Conservation (phyloP, 2,113 vertebrate species). For the Aegithalos caudatus region DNA sequence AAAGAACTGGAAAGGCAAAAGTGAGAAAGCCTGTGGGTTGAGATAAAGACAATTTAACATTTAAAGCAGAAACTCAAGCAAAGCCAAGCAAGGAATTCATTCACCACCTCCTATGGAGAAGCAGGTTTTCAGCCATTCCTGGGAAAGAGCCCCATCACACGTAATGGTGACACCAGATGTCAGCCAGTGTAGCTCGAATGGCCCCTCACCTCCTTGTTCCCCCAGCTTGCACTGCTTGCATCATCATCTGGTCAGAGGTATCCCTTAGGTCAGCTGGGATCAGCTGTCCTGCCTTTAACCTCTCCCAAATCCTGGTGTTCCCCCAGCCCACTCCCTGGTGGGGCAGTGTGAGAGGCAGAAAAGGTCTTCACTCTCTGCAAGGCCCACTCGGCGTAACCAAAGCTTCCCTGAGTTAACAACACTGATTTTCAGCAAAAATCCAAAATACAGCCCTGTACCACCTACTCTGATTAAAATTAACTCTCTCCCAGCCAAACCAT, state of each 20-base stretch:
- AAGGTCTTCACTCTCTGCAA: neutral
- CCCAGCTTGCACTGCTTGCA: neutral
- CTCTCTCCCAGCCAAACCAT: neutral
- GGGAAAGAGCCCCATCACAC: neutral
- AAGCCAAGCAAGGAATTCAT: neutral
- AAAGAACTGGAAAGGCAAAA: neutral
- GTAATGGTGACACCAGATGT: rapidly evolving
- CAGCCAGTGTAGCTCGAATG: rapidly evolving
- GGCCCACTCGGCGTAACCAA: neutral
- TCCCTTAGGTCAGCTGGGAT: rapidly evolving
- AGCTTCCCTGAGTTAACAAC: neutral
- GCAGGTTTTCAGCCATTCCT: neutral
- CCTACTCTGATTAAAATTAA: neutral
- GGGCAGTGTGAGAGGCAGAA: neutral
- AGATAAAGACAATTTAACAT: neutral
- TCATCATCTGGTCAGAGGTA: rapidly evolving
- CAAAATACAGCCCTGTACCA: neutral
- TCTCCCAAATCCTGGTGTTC: neutral
- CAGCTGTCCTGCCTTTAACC: neutral
- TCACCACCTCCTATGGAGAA: neutral
- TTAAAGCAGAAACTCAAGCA: neutral
- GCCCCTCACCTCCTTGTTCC: neutral
- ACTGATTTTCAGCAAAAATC: no score
- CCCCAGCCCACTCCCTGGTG: rapidly evolving
- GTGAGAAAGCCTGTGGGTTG: rapidly evolving